Conservation (phyloP, 1,140 invertebrate species). For the Micrasema minimum region DNA sequence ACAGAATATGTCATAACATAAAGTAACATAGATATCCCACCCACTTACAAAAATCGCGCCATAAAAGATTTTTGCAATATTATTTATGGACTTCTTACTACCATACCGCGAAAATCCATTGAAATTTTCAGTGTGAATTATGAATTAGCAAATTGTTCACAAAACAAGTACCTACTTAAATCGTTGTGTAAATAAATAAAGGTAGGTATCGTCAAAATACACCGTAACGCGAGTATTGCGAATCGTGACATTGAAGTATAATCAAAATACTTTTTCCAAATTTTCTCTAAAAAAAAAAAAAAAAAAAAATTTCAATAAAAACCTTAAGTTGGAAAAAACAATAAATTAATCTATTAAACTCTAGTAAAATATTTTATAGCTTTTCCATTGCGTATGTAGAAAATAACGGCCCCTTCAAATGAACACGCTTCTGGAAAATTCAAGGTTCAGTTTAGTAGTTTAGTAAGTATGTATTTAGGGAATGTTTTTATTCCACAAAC, state of each 20-base stretch:
- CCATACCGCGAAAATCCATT: neutral
- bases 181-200: no score
- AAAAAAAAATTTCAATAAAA: no score
- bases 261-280: no score
- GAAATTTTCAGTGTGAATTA: neutral
- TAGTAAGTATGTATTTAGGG: neutral
- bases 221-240: no score
- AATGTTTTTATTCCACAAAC: no score
- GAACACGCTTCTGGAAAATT: neutral
- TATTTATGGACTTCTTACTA: neutral
- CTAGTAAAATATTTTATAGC: neutral
- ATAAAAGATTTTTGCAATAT: neutral
- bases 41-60: neutral
- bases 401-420: neutral
- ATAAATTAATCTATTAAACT: neutral
- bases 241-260: no score
- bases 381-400: neutral
- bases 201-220: no score
- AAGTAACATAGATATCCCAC: neutral
- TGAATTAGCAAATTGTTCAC: neutral
- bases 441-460: neutral
- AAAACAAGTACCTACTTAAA: no score
- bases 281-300: no score
- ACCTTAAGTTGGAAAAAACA: no score
- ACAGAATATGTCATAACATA: neutral